phyloP scores from a whole-genome alignment of 1,140 invertebrate genomes.

The Chironomus striatipennis region DNA sequence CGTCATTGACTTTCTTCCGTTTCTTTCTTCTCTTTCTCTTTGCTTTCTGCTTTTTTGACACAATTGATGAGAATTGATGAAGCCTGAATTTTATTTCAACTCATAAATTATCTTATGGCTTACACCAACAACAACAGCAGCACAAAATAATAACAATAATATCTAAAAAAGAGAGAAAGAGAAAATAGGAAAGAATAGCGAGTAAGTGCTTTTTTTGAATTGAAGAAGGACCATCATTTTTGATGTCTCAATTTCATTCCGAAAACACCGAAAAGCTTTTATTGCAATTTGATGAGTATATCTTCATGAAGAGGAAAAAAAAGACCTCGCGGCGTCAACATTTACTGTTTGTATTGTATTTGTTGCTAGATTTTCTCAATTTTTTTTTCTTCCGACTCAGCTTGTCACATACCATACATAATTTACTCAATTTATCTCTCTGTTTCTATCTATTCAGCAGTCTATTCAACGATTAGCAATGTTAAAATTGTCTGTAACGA shows the following conservation, averaged over 20 bases:
- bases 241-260: neutral
- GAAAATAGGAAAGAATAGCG: too few relatives aligned
- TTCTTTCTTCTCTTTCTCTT: too few relatives aligned
- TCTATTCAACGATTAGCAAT: too few relatives aligned
- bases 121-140: neutral
- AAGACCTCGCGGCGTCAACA: conserved; percentile 10
- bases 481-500: too few relatives aligned
- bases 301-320: neutral
- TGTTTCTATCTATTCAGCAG: too few relatives aligned
- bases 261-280: conserved; percentile 8
- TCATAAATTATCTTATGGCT: neutral
- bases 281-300: conserved; percentile 6
- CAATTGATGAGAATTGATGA: conserved; percentile 9
- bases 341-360: neutral
- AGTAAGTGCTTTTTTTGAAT: neutral
- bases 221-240: neutral
- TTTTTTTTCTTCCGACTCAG: too few relatives aligned
- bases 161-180: too few relatives aligned
- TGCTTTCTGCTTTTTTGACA: neutral
- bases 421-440: too few relatives aligned
- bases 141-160: neutral
- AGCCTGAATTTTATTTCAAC: neutral
- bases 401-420: too few relatives aligned
- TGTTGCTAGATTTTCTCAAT: too few relatives aligned
- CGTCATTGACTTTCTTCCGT: neutral